Percentiles rank a stretch among this genome's conserved stretches.
These are phyloP conservation scores for Selenia dentaria DNA, from an alignment of 2,888 invertebrate genomes.

Conservation along the genomic window DNA sequence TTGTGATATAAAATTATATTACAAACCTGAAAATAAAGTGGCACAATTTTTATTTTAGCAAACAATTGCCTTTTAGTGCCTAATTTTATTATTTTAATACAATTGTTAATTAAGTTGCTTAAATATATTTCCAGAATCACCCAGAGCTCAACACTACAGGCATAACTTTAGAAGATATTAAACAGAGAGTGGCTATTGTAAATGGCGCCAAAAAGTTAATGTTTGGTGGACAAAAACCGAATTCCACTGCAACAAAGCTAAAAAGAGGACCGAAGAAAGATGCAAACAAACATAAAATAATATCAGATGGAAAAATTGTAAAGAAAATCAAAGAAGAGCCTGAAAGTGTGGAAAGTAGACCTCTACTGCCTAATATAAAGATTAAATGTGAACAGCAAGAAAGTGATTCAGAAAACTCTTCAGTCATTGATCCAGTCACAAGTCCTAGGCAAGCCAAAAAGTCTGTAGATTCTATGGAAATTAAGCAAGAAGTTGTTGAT, in stretches of 20 bases:
- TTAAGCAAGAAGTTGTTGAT: slow-evolving; percentile 68
- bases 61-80: too few relatives aligned
- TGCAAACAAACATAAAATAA: slow-evolving; percentile 46
- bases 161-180: slow-evolving; percentile 87
- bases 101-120: too few relatives aligned
- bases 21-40: too few relatives aligned
- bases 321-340: slow-evolving; percentile 68
- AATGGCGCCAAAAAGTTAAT: slow-evolving; percentile 81
- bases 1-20: too few relatives aligned
- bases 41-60: too few relatives aligned
- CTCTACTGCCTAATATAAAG: slow-evolving; percentile 70
- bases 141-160: slow-evolving; percentile 91
- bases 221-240: slow-evolving; percentile 72
- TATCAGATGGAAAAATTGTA: slow-evolving; percentile 46
- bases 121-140: slow-evolving; percentile 86
- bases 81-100: too few relatives aligned
- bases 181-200: slow-evolving; percentile 79
- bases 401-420: slow-evolving; percentile 79
- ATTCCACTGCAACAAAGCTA: slow-evolving; percentile 58
- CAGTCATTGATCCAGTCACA: slow-evolving; percentile 70
- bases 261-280: slow-evolving; percentile 67
- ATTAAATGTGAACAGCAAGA: slow-evolving; percentile 73
- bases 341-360: slow-evolving; percentile 61
- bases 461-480: slow-evolving; percentile 56
- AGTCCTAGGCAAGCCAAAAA: slow-evolving; percentile 73